phyloP scores from a whole-genome alignment of 2,113 vertebrate species.

The Cettia cetti region DNA sequence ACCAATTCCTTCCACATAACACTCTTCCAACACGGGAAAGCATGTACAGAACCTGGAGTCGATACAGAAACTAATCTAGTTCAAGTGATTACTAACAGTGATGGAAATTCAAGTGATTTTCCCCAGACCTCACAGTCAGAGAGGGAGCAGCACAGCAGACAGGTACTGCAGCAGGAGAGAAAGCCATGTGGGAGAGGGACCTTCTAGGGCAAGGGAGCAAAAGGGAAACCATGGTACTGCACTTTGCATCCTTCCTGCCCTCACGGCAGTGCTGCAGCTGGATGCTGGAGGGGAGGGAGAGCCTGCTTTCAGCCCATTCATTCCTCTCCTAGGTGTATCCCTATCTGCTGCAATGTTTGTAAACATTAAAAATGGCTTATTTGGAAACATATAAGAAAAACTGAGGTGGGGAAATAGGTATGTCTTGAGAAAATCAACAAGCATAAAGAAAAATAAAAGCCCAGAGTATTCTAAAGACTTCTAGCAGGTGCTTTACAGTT shows the following conservation, averaged over 20 bases:
- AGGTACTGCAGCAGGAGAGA: background rate
- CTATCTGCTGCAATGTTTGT: background rate
- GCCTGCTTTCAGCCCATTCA: background rate
- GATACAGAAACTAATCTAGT: background rate
- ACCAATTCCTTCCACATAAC: background rate
- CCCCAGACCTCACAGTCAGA: background rate
- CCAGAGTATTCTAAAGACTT: background rate
- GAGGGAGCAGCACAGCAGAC: background rate
- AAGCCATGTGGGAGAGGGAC: background rate
- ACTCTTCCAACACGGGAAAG: background rate
- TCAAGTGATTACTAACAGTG: background rate
- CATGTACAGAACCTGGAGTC: background rate
- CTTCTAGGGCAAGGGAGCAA: background rate
- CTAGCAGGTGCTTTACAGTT: background rate
- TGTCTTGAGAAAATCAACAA: background rate
- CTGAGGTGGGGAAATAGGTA: background rate
- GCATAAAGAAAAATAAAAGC: background rate
- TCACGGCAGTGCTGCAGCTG: background rate
- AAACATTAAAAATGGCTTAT: background rate
- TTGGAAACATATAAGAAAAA: background rate
- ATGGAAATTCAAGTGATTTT: background rate
- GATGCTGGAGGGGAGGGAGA: background rate
- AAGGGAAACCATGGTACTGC: background rate
- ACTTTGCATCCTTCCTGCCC: background rate
- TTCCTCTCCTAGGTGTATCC: background rate